Evolutionary conservation across 2,113 vertebrate species (phyloP).

Genomic region (Ciconia stormi): DNA sequence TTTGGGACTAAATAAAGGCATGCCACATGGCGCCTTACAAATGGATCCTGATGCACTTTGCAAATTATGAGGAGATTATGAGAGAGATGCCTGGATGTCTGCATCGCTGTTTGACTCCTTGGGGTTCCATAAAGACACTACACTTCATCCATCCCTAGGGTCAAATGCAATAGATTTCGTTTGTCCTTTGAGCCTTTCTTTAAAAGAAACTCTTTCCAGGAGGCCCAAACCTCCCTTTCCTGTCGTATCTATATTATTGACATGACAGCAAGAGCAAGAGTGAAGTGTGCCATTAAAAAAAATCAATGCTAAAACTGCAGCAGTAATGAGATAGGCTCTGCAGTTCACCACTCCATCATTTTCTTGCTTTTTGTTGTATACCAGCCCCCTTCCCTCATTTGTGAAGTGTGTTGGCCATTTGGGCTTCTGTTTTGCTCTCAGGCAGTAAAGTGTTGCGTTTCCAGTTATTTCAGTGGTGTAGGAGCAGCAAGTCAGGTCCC

Average conservation of each 20-base stretch:
- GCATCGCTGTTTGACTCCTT: background rate
- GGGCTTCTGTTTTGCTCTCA: background rate
- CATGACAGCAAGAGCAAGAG: background rate
- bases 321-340: background rate
- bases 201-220: conserved; percentile 2
- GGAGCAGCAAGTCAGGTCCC: background rate
- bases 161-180: background rate
- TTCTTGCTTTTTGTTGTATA: background rate
- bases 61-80: background rate
- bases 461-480: background rate
- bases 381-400: background rate
- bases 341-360: background rate
- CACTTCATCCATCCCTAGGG: background rate
- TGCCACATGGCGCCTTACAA: background rate
- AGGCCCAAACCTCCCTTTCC: background rate
- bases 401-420: background rate
- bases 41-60: background rate
- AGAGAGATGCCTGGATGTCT: background rate
- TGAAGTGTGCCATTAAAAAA: conserved; percentile 39
- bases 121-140: background rate
- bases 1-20: background rate
- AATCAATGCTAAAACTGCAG: conserved; percentile 15
- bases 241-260: conserved; percentile 26
- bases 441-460: background rate
- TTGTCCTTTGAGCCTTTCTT: background rate